A percentile compares a stretch with the other conserved stretches of the same genome.
Conservation (phyloP, 2,888 invertebrate genomes). For the Dolichopus griseipennis region DNA sequence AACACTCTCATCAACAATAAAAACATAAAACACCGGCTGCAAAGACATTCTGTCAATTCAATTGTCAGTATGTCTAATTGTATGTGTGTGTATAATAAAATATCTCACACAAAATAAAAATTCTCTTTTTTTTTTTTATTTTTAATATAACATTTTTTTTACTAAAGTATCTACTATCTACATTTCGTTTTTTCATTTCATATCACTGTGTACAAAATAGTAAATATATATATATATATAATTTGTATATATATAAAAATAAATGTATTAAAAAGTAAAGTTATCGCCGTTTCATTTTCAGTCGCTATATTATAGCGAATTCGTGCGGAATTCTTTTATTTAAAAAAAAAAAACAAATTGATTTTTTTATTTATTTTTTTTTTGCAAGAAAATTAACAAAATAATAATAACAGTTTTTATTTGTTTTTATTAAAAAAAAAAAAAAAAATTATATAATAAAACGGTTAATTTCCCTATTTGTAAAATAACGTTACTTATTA, state of each 20-base stretch:
- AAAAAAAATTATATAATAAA: no score
- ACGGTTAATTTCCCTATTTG: no score
- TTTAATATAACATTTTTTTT: background rate
- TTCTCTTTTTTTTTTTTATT: no score
- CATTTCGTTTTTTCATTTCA: background rate
- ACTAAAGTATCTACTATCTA: background rate
- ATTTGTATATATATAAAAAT: no score
- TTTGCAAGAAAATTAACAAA: no score
- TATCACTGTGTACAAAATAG: no score
- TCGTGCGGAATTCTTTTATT: background rate
- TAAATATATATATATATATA: no score
- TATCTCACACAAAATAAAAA: background rate
- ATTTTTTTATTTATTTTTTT: background rate
- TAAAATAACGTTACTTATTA: no score
- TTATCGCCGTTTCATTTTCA: background rate
- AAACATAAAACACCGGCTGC: constrained; percentile 1
- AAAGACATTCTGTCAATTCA: background rate
- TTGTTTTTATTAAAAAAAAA: no score
- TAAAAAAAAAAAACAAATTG: background rate
- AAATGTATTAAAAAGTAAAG: background rate
- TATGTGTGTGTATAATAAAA: background rate
- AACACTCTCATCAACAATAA: background rate
- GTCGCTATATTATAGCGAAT: constrained; percentile 9
- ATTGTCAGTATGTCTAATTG: background rate
- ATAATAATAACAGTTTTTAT: no score